These are phyloP conservation scores for Eurypyga helias DNA, from an alignment of 2,113 vertebrate genomes.

Conservation along the genomic window DNA sequence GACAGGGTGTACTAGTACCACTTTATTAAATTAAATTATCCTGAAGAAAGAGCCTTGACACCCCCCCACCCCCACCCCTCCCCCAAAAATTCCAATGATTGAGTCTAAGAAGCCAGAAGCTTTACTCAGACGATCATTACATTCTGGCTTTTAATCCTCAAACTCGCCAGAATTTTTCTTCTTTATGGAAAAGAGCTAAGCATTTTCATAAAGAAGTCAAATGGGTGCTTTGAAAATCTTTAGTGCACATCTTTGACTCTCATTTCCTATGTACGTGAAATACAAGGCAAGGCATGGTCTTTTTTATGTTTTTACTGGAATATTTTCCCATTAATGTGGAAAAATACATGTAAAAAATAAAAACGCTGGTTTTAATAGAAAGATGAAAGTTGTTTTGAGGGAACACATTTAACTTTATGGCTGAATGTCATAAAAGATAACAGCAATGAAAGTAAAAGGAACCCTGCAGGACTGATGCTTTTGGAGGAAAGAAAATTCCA, in stretches of 20 bases:
- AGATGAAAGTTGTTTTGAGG: slow-evolving; percentile 25
- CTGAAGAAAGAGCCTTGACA: slow-evolving; percentile 9
- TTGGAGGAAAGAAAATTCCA: not conserved
- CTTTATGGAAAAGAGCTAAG: not conserved
- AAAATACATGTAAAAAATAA: not conserved
- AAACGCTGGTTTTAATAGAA: slow-evolving; percentile 1
- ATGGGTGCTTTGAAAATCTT: not conserved
- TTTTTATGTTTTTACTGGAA: not conserved
- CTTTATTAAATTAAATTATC: slow-evolving; percentile 49
- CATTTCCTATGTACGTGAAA: not conserved
- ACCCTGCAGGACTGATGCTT: not conserved
- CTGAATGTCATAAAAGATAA: slow-evolving; percentile 20
- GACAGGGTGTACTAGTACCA: slow-evolving; percentile 26
- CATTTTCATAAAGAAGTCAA: slow-evolving; percentile 11
- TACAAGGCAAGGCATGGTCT: not conserved
- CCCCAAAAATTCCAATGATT: not conserved
- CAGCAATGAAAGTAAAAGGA: slow-evolving; percentile 5
- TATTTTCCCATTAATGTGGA: slow-evolving; percentile 5
- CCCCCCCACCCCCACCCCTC: too few species aligned
- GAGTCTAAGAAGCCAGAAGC: not conserved
- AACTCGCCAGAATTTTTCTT: not conserved
- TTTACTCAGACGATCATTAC: not conserved
- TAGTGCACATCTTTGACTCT: not conserved
- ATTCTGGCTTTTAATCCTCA: slow-evolving; percentile 2
- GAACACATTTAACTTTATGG: slow-evolving; percentile 20